Conservation (phyloP, 2,113 vertebrate genomes). For the Brienomyrus longianalis region DNA sequence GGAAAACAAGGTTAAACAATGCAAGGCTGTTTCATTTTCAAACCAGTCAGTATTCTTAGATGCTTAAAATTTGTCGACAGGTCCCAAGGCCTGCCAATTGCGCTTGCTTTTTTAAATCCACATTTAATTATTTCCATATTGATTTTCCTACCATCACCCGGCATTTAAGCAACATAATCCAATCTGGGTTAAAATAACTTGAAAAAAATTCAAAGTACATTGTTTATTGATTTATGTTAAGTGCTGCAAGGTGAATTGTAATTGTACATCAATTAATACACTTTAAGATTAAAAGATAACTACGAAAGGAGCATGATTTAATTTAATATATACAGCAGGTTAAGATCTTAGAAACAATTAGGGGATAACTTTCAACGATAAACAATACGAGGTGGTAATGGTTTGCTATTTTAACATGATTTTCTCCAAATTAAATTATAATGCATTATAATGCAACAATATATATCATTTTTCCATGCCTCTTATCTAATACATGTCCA, state of each 20-base stretch:
- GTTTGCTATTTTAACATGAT: constrained; percentile 2
- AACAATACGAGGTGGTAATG: neutral
- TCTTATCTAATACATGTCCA: neutral
- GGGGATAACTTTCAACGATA: neutral
- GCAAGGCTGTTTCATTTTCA: constrained; percentile 18
- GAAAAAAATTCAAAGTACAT: constrained; percentile 1
- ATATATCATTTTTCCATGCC: neutral
- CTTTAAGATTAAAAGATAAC: neutral
- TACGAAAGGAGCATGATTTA: neutral
- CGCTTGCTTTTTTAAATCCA: neutral
- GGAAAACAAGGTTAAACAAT: constrained; percentile 16
- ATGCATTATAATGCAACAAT: neutral
- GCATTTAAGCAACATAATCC: constrained; percentile 19
- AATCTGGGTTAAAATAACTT: constrained; percentile 7
- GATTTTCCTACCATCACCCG: constrained; percentile 14
- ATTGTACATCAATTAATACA: neutral
- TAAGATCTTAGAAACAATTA: neutral
- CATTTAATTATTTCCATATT: constrained; percentile 28
- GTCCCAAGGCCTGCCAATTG: neutral
- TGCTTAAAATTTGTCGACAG: constrained; percentile 5
- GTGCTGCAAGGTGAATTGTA: neutral
- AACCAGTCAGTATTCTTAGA: constrained; percentile 19
- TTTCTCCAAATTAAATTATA: neutral
- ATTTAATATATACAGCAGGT: neutral
- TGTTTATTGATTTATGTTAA: constrained; percentile 5